phyloP scores from a whole-genome alignment of 2,797 vertebrate genomes.

The Orientallactaga sibirica region DNA sequence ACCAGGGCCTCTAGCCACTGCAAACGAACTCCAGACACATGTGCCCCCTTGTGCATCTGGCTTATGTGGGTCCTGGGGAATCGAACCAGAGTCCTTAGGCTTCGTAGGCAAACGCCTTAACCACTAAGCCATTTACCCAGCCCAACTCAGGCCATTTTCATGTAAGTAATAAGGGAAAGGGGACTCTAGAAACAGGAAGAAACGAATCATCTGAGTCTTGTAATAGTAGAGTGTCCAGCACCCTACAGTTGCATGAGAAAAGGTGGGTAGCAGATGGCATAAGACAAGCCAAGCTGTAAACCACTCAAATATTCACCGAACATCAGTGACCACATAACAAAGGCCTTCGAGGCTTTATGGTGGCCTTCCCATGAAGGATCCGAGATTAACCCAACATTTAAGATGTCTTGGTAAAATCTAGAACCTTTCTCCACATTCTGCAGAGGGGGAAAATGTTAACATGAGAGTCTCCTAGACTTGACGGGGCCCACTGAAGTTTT shows the following conservation, averaged over 20 bases:
- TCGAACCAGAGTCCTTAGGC: no score
- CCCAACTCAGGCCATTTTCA: neutral
- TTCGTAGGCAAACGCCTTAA: no score
- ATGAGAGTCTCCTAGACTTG: neutral
- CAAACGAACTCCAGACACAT: no score
- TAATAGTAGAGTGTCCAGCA: neutral
- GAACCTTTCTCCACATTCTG: neutral
- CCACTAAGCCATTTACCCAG: no score
- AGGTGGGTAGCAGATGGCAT: neutral
- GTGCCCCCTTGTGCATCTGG: no score
- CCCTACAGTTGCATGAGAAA: neutral
- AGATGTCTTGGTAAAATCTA: neutral
- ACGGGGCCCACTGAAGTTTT: neutral
- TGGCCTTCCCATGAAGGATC: neutral
- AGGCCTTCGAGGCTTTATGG: neutral
- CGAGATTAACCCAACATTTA: neutral
- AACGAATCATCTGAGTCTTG: neutral
- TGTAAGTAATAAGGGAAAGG: neutral
- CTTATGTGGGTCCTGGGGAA: no score
- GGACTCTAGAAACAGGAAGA: neutral
- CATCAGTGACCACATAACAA: neutral
- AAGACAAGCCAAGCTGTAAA: conserved; percentile 37
- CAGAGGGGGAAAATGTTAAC: neutral
- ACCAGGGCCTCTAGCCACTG: no score
- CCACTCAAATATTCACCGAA: neutral